Conservation (phyloP, 2,797 vertebrate species). For the Centropyge bicolor region DNA sequence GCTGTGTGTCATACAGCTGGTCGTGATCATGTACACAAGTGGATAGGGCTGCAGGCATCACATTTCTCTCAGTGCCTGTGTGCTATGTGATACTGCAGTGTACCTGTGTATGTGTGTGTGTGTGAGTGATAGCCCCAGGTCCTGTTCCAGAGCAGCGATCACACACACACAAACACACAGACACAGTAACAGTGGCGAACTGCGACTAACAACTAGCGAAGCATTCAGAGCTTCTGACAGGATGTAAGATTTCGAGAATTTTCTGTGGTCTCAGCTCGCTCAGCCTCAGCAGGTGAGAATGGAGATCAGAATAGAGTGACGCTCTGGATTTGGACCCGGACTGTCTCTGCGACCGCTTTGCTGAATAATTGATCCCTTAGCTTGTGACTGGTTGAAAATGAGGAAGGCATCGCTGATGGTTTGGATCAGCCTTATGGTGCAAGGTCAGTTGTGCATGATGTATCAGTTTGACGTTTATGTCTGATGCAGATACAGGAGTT, state of each 20-base stretch:
- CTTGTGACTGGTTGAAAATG: slow-evolving; percentile 76
- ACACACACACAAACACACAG: slow-evolving; percentile 58
- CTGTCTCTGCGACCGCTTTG: slow-evolving; percentile 33
- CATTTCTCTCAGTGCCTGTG: slow-evolving; percentile 68
- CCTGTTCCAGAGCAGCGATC: slow-evolving; percentile 78
- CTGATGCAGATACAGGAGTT: not conserved
- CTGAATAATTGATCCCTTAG: slow-evolving; percentile 76
- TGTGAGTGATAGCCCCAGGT: slow-evolving; percentile 77
- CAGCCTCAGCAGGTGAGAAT: slow-evolving; percentile 35
- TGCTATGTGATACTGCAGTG: slow-evolving; percentile 75
- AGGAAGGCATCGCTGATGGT: slow-evolving; percentile 75
- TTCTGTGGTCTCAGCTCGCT: slow-evolving; percentile 44
- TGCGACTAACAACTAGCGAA: slow-evolving; percentile 68
- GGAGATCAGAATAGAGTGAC: slow-evolving; percentile 63
- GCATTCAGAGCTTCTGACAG: slow-evolving; percentile 69
- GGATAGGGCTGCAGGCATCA: slow-evolving; percentile 62
- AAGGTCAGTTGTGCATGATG: slow-evolving; percentile 78
- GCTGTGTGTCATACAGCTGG: slow-evolving; percentile 60
- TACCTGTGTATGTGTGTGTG: slow-evolving; percentile 53
- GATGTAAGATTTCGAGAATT: slow-evolving; percentile 66
- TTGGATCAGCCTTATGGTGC: slow-evolving; percentile 80
- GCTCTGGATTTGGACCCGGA: slow-evolving; percentile 47
- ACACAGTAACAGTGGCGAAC: slow-evolving; percentile 57
- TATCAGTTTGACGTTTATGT: slow-evolving; percentile 33
- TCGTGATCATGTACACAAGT: slow-evolving; percentile 71